Evolutionary conservation across 2,113 vertebrate species (phyloP).

Genomic region (Lagenorhynchus albirostris): DNA sequence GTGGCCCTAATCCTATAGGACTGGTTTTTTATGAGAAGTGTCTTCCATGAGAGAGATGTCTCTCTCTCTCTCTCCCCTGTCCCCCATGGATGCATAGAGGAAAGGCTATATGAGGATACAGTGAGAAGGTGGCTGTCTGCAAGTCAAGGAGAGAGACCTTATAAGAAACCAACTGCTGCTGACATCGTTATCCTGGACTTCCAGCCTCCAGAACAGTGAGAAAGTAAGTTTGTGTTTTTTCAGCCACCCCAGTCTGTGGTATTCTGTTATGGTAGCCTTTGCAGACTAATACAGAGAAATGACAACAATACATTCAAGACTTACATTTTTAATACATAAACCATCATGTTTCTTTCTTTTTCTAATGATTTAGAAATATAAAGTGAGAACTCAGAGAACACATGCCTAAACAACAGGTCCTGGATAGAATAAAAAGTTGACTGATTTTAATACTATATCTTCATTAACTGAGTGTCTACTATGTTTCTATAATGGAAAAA

Average conservation of each 20-base stretch:
- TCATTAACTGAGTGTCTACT: not conserved
- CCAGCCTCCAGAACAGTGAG: not conserved
- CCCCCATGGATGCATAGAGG: not conserved
- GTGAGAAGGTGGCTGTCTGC: not conserved
- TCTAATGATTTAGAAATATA: not conserved
- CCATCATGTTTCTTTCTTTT: not conserved
- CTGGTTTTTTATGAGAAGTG: not conserved
- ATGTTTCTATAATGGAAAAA: not conserved
- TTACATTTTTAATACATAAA: not conserved
- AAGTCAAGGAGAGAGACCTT: not conserved
- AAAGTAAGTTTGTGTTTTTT: not conserved
- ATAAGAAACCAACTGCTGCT: not conserved
- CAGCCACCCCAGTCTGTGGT: not conserved
- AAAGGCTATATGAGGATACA: not conserved
- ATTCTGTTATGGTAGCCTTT: not conserved
- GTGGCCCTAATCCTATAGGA: not conserved
- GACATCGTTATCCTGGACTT: not conserved
- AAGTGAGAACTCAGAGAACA: not conserved
- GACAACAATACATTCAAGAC: not conserved
- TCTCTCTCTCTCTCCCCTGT: not conserved
- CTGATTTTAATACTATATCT: not conserved
- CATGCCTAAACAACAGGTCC: not conserved
- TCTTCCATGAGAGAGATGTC: not conserved
- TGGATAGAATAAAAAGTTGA: not conserved
- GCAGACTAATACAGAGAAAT: not conserved